Percentiles rank a stretch among this genome's conserved stretches.
phyloP scores from a whole-genome alignment of 1,140 invertebrate genomes.

The Gryllus bimaculatus region DNA sequence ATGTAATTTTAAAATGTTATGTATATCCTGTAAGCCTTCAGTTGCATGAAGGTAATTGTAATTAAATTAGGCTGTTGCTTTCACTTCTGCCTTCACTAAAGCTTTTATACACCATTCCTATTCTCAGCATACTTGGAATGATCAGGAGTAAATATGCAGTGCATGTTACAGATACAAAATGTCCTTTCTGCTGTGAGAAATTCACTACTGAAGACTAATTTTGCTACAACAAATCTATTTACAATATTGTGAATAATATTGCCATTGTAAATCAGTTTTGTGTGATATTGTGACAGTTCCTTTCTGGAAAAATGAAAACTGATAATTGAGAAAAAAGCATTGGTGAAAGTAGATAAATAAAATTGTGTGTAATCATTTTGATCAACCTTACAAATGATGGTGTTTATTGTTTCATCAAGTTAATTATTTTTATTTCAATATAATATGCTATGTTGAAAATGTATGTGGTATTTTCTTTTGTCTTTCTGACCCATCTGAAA shows the following conservation, averaged over 20 bases:
- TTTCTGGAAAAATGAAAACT: neutral
- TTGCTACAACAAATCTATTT: neutral
- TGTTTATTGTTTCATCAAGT: too few relatives aligned
- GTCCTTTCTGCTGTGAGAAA: neutral
- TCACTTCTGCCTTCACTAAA: constrained; percentile 4
- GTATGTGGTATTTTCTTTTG: too few relatives aligned
- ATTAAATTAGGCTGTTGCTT: constrained; percentile 5
- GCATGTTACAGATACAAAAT: neutral
- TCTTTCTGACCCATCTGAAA: too few relatives aligned
- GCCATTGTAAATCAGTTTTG: neutral
- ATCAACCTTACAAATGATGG: too few relatives aligned
- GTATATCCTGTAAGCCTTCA: constrained; percentile 1
- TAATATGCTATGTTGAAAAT: too few relatives aligned
- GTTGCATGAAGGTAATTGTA: constrained; percentile 4
- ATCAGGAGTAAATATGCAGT: neutral
- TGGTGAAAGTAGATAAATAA: neutral
- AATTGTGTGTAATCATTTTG: too few relatives aligned
- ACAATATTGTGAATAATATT: neutral
- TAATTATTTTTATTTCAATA: too few relatives aligned
- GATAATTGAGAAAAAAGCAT: neutral
- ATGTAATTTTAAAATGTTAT: constrained; percentile 6
- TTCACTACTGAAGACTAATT: neutral
- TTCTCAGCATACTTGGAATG: neutral
- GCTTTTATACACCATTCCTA: neutral
- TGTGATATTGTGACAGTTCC: neutral